Evolutionary conservation across 2,113 vertebrate genomes (phyloP).

Genomic region (Myxocyprinus asiaticus): DNA sequence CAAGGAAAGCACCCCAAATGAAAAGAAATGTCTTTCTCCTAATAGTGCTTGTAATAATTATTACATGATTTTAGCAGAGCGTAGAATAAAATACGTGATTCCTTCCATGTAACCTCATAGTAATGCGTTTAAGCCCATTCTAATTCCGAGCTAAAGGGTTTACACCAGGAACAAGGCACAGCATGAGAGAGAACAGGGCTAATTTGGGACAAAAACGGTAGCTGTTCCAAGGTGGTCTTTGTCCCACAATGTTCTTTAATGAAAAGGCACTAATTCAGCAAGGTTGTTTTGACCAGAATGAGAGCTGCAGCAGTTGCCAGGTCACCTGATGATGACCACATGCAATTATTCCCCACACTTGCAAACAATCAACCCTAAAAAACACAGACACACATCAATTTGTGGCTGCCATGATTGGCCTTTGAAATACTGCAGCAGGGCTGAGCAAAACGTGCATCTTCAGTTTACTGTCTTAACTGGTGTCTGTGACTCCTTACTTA

Average conservation of each 20-base stretch:
- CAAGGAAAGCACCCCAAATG: not conserved
- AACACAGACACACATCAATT: not conserved
- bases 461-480: no score
- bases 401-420: constrained; percentile 17
- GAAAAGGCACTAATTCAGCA: constrained; percentile 61
- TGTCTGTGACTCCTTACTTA: no score
- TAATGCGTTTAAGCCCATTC: constrained; percentile 4
- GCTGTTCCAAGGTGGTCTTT: constrained; percentile 66
- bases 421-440: constrained; percentile 10
- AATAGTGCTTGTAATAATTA: no score
- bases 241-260: constrained; percentile 42
- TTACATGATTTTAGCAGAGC: no score
- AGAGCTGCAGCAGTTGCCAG: constrained; percentile 59
- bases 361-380: constrained; percentile 50
- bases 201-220: constrained; percentile 50
- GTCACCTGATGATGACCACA: constrained; percentile 58
- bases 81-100: no score
- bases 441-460: no score
- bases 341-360: constrained; percentile 61
- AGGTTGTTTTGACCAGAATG: constrained; percentile 49
- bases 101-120: not conserved
- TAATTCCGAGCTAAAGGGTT: constrained; percentile 40
- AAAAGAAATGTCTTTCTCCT: no score
- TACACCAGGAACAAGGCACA: constrained; percentile 19
- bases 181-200: constrained; percentile 11